phyloP scores from a whole-genome alignment of 2,113 vertebrate genomes.

The Psophia crepitans region DNA sequence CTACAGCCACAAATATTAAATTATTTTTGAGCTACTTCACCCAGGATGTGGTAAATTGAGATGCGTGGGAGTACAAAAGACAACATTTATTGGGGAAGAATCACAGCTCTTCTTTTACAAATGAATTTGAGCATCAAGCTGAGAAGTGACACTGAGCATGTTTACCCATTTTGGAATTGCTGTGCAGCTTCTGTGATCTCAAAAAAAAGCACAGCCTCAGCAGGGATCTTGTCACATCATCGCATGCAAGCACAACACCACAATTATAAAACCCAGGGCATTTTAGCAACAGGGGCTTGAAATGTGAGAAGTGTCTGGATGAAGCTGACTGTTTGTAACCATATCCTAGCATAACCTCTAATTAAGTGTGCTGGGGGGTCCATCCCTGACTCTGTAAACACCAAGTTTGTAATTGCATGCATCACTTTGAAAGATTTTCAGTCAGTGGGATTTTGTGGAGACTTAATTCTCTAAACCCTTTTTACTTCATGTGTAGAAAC shows the following conservation, averaged over 20 bases:
- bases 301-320: background rate
- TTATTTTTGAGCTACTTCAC: background rate
- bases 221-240: background rate
- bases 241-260: background rate
- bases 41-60: background rate
- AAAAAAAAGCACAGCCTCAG: background rate
- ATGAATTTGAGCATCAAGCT: background rate
- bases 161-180: background rate
- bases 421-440: background rate
- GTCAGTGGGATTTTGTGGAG: background rate
- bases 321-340: background rate
- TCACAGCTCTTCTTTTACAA: background rate
- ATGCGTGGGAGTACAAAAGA: background rate
- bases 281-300: background rate
- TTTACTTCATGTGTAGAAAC: background rate
- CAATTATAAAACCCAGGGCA: background rate
- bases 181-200: background rate
- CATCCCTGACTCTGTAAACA: background rate
- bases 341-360: background rate
- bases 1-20: background rate
- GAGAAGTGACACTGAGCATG: background rate
- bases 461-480: background rate
- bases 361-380: background rate
- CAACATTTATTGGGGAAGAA: background rate
- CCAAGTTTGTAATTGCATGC: background rate